Conservation (phyloP, 2,797 vertebrate genomes). For the Leptodactylus fallax region DNA sequence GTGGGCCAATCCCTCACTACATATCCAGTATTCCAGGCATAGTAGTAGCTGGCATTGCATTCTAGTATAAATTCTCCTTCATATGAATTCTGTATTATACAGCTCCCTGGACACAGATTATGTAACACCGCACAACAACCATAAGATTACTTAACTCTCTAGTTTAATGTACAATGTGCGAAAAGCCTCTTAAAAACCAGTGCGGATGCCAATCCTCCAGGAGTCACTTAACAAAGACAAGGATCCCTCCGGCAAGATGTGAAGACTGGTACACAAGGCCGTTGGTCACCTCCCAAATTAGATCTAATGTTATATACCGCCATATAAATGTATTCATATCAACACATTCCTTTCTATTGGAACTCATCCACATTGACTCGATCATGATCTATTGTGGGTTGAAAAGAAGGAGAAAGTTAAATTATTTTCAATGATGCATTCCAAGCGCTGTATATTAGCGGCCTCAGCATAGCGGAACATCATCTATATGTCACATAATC, state of each 20-base stretch:
- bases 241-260: background rate
- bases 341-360: background rate
- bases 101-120: background rate
- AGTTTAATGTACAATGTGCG: background rate
- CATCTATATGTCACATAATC: no score
- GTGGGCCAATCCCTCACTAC: no score
- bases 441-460: no score
- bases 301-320: background rate
- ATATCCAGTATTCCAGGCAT: no score
- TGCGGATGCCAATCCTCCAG: background rate
- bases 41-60: no score
- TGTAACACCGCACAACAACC: background rate
- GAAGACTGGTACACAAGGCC: background rate
- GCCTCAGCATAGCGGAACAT: no score
- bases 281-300: background rate
- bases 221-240: background rate
- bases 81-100: background rate
- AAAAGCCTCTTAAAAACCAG: background rate
- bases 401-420: no score
- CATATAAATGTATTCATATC: background rate
- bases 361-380: no score
- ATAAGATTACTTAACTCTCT: constrained; percentile 9
- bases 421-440: no score
- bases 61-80: no score
- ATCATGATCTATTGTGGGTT: no score